Conservation (phyloP, 2,113 vertebrate species). For the Aptenodytes patagonicus region DNA sequence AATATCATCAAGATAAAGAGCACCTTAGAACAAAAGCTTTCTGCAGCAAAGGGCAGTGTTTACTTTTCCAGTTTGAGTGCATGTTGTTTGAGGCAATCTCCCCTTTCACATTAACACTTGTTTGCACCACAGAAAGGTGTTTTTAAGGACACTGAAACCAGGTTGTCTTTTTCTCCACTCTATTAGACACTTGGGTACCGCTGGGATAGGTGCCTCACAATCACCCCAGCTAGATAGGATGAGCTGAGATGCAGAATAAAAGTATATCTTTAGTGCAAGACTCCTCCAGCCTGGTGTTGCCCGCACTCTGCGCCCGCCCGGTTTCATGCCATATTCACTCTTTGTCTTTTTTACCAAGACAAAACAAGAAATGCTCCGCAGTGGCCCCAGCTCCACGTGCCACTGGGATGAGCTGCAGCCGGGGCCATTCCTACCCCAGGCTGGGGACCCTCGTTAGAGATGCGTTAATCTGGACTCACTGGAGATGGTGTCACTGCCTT, state of each 20-base stretch:
- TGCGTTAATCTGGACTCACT: not conserved
- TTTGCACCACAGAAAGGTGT: not conserved
- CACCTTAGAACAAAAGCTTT: slow-evolving; percentile 57
- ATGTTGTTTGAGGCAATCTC: not conserved
- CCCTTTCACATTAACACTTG: not conserved
- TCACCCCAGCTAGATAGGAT: not conserved
- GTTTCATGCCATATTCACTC: not conserved
- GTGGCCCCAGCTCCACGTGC: not conserved
- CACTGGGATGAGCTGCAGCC: not conserved
- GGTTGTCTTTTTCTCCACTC: not conserved
- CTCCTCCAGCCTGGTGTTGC: not conserved
- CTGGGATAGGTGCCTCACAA: not conserved
- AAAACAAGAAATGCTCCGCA: not conserved
- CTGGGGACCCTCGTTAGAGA: not conserved
- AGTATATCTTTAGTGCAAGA: accelerated
- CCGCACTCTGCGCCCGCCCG: not conserved
- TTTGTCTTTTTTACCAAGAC: not conserved
- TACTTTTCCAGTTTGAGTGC: not conserved
- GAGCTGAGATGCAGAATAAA: accelerated
- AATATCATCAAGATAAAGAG: slow-evolving; percentile 60
- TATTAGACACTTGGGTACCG: not conserved
- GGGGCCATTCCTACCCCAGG: not conserved
- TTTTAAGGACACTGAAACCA: not conserved
- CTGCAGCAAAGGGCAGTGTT: slow-evolving; percentile 32
- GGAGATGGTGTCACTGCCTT: not conserved